Evolutionary conservation across 2,797 vertebrate species (phyloP).

Genomic region (Paratrypauchen microcephalus): DNA sequence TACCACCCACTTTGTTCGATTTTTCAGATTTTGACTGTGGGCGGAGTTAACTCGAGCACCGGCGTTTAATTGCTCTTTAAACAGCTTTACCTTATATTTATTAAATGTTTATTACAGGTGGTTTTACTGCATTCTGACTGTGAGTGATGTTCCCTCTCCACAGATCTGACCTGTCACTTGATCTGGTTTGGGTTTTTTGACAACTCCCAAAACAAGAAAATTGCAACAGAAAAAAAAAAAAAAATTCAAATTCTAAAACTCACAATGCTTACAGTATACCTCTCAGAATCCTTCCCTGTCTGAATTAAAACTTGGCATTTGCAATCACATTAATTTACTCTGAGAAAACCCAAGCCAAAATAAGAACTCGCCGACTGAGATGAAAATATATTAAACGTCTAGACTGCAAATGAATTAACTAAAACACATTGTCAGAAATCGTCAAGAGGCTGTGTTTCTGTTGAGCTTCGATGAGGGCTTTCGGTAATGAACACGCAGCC

Average conservation of each 20-base stretch:
- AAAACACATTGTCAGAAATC: not conserved
- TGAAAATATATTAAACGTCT: not conserved
- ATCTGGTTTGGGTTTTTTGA: too few species aligned
- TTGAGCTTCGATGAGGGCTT: not conserved
- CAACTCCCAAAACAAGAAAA: not conserved
- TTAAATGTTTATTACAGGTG: too few species aligned
- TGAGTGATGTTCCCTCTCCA: too few species aligned
- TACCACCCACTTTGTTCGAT: too few species aligned
- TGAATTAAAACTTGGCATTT: slow-evolving; percentile 5
- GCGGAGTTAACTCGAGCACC: too few species aligned
- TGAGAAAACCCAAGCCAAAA: not conserved
- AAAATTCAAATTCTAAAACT: not conserved
- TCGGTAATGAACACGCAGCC: not conserved
- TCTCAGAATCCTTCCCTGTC: not conserved
- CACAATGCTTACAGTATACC: not conserved
- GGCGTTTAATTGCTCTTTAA: too few species aligned
- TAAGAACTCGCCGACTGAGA: not conserved
- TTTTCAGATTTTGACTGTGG: too few species aligned
- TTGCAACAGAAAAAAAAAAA: not conserved
- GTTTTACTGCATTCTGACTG: too few species aligned
- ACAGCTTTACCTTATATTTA: too few species aligned
- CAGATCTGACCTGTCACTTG: too few species aligned
- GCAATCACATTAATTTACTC: not conserved
- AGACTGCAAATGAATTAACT: not conserved
- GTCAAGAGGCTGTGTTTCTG: not conserved